Percentiles rank a stretch among this genome's conserved stretches.
phyloP scores from a whole-genome alignment of 2,888 invertebrate genomes.

The Pristionchus maxplancki region DNA sequence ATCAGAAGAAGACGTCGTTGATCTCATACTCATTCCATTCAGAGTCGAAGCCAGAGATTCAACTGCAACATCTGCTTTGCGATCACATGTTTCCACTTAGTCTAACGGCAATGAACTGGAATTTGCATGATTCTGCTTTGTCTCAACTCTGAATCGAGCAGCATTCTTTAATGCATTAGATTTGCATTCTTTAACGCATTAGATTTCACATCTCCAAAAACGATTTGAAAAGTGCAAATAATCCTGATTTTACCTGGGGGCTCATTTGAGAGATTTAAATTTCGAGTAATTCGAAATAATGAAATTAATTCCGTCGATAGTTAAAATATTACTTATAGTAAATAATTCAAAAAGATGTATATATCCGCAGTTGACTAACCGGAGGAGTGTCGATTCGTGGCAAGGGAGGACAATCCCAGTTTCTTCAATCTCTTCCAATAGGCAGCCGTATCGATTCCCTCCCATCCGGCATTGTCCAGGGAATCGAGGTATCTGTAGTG shows the following conservation, averaged over 20 bases:
- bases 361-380: background rate
- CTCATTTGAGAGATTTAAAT: too few species aligned
- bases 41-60: conserved; percentile 71
- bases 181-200: too few species aligned
- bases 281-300: too few species aligned
- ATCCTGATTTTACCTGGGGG: too few species aligned
- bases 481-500: conserved; percentile 76
- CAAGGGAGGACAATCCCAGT: conserved; percentile 65
- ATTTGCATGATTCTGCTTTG: background rate
- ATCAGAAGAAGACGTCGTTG: conserved; percentile 62
- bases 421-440: conserved; percentile 79
- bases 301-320: too few species aligned
- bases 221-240: too few species aligned
- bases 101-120: background rate
- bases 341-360: too few species aligned
- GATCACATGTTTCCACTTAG: background rate
- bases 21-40: conserved; percentile 67
- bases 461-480: conserved; percentile 84
- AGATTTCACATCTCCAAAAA: too few species aligned
- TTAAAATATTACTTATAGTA: too few species aligned
- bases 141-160: background rate
- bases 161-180: background rate
- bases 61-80: conserved; percentile 56
- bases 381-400: conserved; percentile 60
- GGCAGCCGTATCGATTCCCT: conserved; percentile 83